Percentiles rank a stretch among this genome's conserved stretches.
Evolutionary conservation across 2,888 invertebrate genomes (phyloP).

Genomic region (Linnaemya tessellans): DNA sequence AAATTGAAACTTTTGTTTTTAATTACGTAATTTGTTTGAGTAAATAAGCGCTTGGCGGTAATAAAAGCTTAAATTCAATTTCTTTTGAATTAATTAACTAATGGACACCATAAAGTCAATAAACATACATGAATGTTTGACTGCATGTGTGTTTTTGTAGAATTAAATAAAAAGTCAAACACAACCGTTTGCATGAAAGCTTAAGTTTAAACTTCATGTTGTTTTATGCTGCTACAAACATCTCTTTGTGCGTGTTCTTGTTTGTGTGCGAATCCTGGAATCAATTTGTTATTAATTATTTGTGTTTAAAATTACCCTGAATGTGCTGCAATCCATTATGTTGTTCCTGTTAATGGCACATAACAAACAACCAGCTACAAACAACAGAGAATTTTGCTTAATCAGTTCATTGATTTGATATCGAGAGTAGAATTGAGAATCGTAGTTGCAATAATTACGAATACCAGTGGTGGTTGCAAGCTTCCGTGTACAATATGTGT

Average conservation of each 20-base stretch:
- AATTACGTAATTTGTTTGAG: no score
- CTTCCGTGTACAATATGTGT: neutral
- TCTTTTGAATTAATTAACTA: no score
- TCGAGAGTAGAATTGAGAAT: slow-evolving; percentile 6
- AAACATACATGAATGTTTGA: no score
- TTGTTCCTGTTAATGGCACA: slow-evolving; percentile 34
- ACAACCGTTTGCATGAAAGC: neutral
- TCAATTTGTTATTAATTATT: neutral
- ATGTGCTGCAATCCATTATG: neutral
- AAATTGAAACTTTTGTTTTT: no score
- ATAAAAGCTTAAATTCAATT: no score
- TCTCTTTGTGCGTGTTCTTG: neutral
- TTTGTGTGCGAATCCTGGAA: neutral
- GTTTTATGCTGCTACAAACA: neutral
- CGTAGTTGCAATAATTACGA: slow-evolving; percentile 1
- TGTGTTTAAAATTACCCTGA: neutral
- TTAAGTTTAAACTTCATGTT: neutral
- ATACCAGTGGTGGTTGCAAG: neutral
- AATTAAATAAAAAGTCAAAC: slow-evolving; percentile 13
- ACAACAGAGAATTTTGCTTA: slow-evolving; percentile 11
- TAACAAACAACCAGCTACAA: slow-evolving; percentile 4
- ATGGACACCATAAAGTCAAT: no score
- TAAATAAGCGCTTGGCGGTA: no score
- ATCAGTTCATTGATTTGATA: slow-evolving; percentile 54
- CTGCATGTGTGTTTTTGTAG: no score